Evolutionary conservation across 1,140 invertebrate species (phyloP), one percentile per base, ranked within the genome.

Genomic region (Onthophagus taurus): DNA sequence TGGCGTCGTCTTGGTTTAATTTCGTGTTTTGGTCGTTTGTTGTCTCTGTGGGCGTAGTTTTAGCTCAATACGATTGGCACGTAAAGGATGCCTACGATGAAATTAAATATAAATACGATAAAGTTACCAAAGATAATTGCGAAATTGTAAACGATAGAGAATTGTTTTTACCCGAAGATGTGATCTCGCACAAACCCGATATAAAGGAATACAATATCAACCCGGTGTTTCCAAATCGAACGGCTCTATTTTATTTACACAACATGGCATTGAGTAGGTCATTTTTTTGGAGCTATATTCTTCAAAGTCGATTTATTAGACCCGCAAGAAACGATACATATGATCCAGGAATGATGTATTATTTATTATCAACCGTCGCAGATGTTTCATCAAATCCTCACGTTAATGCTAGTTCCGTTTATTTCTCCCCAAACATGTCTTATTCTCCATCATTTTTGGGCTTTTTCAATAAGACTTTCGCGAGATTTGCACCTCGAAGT

Each of bases 311-410:
- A 49, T 92, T 90, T 52, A 91, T 91, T 49, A 68, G 88, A 30
- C 88, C 88, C 1, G 85, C 85, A 11, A 89, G 88, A 13, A 89
- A 90, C 61, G 88, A 92, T 56, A 88, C 87, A 0, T 89, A 92
- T 49, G 92, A 97, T 70, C 93, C 94, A 1, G 93, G 94, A 42
- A 89, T 98, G 80, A 93, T 97, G 89, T 98, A 98, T 61, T 95
- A 96, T 58, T 95, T 96, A 58, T 69, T 97, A 13, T 95, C 92
- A 1, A 84, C 89, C 0, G 85, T 95, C 0, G 91, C 95, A 1
- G 94, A 97, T 67, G 89, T 98, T 1, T 87, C 92, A 1, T 78
- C 91, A 0, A 96, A 94, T 71, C 81, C 83, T 0, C 81, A 84
- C 49, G 83, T 98, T 42, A 98, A 98, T 68, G 86, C 89, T 35